Percentiles rank a stretch among this genome's conserved stretches.
Conservation (phyloP, 2,113 vertebrate genomes). For the Bungarus multicinctus region DNA sequence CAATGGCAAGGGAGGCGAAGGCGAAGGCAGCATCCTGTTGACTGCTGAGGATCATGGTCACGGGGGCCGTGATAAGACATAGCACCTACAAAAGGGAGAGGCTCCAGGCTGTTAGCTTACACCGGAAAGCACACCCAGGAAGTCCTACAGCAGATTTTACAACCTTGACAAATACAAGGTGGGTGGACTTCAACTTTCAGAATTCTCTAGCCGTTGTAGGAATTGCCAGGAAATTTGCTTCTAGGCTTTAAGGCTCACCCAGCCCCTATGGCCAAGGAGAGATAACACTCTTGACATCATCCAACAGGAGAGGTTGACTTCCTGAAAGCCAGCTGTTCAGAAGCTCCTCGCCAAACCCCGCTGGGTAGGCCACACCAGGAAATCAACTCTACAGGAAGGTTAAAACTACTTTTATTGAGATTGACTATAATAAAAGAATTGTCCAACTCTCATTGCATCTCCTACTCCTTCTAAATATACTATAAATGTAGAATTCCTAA, state of each 20-base stretch:
- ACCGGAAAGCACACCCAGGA: not conserved
- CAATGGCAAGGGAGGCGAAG: constrained; percentile 87
- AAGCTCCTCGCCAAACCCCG: not conserved
- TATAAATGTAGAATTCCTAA: not conserved
- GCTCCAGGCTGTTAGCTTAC: not conserved
- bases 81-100: constrained; percentile 74
- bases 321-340: not conserved
- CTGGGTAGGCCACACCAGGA: not conserved
- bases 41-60: constrained; percentile 94
- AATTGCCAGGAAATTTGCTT: not conserved
- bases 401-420: not conserved
- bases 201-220: not conserved
- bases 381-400: not conserved
- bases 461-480: not conserved
- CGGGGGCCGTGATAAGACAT: constrained; percentile 93
- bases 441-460: not conserved
- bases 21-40: constrained; percentile 95
- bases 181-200: not conserved
- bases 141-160: not conserved
- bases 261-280: not conserved
- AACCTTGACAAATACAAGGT: not conserved
- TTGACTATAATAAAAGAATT: not conserved
- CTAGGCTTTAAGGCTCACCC: not conserved
- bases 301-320: not conserved
- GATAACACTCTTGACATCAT: not conserved